Evolutionary conservation across 2,113 vertebrate genomes (phyloP).

Genomic region (Jaculus jaculus): DNA sequence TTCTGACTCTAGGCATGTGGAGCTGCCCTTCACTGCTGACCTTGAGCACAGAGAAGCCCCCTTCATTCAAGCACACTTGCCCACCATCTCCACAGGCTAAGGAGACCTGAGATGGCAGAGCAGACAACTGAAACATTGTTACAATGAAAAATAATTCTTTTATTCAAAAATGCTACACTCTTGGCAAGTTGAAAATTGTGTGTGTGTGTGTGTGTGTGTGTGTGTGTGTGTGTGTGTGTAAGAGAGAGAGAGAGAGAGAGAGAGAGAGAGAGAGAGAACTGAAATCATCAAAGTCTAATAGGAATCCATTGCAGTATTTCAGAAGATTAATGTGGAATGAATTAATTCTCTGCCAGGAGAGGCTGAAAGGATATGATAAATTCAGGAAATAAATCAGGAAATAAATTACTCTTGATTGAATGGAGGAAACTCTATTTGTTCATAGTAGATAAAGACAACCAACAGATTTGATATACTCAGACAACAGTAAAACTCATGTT

Average conservation of each 20-base stretch:
- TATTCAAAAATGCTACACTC: background rate
- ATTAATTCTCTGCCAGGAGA: slow-evolving; percentile 36
- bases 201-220: background rate
- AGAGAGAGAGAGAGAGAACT: background rate
- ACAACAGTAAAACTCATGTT: slow-evolving; percentile 34
- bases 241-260: background rate
- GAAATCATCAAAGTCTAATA: background rate
- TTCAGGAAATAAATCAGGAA: slow-evolving; percentile 53
- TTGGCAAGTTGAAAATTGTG: background rate
- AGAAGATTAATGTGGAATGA: slow-evolving; percentile 26
- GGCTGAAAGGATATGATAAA: slow-evolving; percentile 10
- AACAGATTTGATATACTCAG: slow-evolving; percentile 46
- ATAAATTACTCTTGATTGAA: slow-evolving; percentile 63
- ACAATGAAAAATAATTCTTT: background rate
- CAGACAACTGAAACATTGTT: background rate
- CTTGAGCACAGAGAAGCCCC: background rate
- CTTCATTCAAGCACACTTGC: background rate
- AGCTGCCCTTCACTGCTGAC: background rate
- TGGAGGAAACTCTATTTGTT: slow-evolving; percentile 51
- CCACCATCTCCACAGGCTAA: background rate
- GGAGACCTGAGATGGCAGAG: background rate
- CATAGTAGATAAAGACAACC: slow-evolving; percentile 45
- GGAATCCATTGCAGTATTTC: slow-evolving; percentile 10
- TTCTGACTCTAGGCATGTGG: background rate
- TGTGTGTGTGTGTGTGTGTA: background rate